phyloP scores from a whole-genome alignment of 2,888 invertebrate genomes.

The Cyclophora albipunctata region DNA sequence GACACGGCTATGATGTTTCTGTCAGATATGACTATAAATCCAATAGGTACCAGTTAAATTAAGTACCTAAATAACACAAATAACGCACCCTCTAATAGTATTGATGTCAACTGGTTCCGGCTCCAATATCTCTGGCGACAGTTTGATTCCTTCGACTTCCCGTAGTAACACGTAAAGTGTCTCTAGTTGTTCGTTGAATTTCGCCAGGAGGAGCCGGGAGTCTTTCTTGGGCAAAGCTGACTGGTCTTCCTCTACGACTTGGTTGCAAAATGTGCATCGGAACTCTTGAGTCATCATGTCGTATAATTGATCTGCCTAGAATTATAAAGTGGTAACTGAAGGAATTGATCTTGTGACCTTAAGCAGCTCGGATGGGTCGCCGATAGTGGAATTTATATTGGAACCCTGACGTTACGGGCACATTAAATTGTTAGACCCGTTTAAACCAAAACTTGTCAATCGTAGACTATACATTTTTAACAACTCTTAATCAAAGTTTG shows the following conservation, averaged over 20 bases:
- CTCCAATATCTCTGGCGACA: slow-evolving; percentile 94
- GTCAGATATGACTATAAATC: too few species aligned
- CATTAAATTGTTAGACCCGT: too few species aligned
- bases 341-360: slow-evolving; percentile 20
- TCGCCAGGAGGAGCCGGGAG: slow-evolving; percentile 90
- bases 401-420: too few species aligned
- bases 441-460: too few species aligned
- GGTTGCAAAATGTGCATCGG: slow-evolving; percentile 91
- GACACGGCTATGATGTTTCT: too few species aligned
- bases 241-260: slow-evolving; percentile 94
- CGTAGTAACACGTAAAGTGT: slow-evolving; percentile 91
- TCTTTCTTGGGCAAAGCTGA: slow-evolving; percentile 95
- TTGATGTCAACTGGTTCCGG: slow-evolving; percentile 95
- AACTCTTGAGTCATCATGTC: slow-evolving; percentile 90
- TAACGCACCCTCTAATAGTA: slow-evolving; percentile 80
- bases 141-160: slow-evolving; percentile 93
- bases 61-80: too few species aligned
- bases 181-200: slow-evolving; percentile 95
- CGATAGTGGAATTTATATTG: too few species aligned
- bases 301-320: slow-evolving; percentile 89
- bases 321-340: slow-evolving; percentile 4
- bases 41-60: too few species aligned
- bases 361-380: too few species aligned
- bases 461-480: too few species aligned
- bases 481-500: too few species aligned